Conservation (phyloP, 2,888 invertebrate species). For the Leucophenga maculata region DNA sequence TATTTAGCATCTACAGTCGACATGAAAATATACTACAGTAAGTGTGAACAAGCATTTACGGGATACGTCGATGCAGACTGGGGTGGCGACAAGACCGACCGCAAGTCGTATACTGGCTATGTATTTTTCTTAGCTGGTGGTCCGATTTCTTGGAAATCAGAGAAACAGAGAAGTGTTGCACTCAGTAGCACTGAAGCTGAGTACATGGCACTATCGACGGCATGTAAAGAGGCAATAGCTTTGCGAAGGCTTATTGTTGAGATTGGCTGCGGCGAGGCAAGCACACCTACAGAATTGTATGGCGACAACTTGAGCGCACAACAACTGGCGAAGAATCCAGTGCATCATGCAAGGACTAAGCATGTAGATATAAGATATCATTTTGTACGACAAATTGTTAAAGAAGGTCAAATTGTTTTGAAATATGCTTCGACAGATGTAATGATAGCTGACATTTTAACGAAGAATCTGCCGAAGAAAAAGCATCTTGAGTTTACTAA, state of each 20-base stretch:
- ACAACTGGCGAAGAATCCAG: conserved; percentile 31
- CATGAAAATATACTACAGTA: too few relatives aligned
- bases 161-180: conserved; percentile 31
- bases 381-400: too few relatives aligned
- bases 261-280: conserved; percentile 8
- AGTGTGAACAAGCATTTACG: background rate
- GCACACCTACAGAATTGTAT: conserved; percentile 10
- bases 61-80: conserved; percentile 39
- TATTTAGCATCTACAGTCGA: too few relatives aligned
- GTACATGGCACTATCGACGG: conserved; percentile 35
- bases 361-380: too few relatives aligned
- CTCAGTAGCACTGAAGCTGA: conserved; percentile 34
- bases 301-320: conserved; percentile 34
- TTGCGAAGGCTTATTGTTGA: too few relatives aligned
- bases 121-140: conserved; percentile 20
- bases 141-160: conserved; percentile 31
- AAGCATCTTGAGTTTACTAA: too few relatives aligned
- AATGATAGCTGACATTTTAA: too few relatives aligned
- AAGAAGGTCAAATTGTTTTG: too few relatives aligned
- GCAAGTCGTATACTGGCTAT: conserved; percentile 31
- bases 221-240: too few relatives aligned
- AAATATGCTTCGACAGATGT: too few relatives aligned
- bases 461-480: too few relatives aligned
- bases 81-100: conserved; percentile 19
- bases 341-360: conserved; percentile 25